Evolutionary conservation across 2,113 vertebrate genomes (phyloP).

Genomic region (Crypturellus undulatus): DNA sequence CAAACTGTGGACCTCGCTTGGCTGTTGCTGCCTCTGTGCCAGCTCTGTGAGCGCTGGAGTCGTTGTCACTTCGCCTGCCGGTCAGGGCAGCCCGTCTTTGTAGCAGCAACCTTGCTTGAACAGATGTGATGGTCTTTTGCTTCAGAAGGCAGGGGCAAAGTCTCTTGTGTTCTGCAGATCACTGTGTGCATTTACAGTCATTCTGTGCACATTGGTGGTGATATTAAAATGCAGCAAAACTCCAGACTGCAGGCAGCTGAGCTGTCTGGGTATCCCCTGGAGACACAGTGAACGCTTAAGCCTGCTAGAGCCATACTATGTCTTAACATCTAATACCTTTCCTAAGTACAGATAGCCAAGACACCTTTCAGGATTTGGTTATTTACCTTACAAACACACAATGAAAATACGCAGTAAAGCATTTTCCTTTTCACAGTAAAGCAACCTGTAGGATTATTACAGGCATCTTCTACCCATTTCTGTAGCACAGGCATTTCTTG

Average conservation of each 20-base stretch:
- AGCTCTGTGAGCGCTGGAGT: background rate
- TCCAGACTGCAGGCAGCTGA: background rate
- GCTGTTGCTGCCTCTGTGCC: background rate
- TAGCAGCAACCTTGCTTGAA: background rate
- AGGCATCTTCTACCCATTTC: background rate
- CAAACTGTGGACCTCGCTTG: background rate
- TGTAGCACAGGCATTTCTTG: background rate
- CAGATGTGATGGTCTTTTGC: background rate
- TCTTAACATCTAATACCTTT: background rate
- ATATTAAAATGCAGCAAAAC: background rate
- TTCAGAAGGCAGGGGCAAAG: background rate
- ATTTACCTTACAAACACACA: background rate
- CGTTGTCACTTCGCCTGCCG: background rate
- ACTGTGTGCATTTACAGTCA: background rate
- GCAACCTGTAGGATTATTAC: background rate
- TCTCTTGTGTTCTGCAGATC: background rate
- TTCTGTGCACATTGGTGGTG: fast-evolving
- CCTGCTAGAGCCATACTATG: background rate
- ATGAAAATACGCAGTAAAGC: background rate
- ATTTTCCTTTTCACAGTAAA: background rate
- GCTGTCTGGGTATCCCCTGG: background rate
- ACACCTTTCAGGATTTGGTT: background rate
- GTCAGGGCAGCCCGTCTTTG: background rate
- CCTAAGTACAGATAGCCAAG: background rate
- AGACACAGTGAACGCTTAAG: background rate